A percentile compares a stretch with the other conserved stretches of the same genome.
Evolutionary conservation across 2,797 vertebrate genomes (phyloP).

Genomic region (Agapornis canus): DNA sequence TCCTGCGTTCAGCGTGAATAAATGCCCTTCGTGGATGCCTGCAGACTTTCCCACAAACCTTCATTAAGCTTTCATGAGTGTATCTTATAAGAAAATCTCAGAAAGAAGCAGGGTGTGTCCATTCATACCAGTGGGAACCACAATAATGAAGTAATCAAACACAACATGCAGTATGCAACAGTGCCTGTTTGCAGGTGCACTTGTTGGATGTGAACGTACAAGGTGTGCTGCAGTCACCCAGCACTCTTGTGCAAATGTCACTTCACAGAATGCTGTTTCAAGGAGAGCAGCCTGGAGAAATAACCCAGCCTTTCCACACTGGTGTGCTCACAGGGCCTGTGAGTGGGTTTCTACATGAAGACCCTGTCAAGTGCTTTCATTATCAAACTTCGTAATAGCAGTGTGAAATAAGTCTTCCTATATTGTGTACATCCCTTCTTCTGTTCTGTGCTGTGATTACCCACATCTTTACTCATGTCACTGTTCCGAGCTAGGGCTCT

Average conservation of each 20-base stretch:
- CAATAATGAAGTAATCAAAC: not conserved
- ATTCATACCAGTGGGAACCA: not conserved
- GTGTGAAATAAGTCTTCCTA: not conserved
- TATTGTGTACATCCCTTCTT: not conserved
- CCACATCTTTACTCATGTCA: not conserved
- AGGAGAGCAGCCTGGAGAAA: not conserved
- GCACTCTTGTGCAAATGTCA: not conserved
- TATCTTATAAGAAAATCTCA: constrained; percentile 2
- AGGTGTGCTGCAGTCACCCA: not conserved
- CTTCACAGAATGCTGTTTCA: not conserved
- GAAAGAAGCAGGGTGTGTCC: not conserved
- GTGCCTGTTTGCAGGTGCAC: not conserved
- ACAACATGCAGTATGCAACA: not conserved
- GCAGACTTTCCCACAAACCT: constrained; percentile 14
- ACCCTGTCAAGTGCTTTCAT: not conserved
- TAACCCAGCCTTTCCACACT: not conserved
- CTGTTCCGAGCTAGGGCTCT: not conserved
- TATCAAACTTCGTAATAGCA: not conserved
- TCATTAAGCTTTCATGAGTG: not conserved
- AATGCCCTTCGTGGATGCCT: not conserved
- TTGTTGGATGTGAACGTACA: not conserved
- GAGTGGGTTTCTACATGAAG: not conserved
- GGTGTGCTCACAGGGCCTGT: not conserved
- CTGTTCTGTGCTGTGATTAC: not conserved
- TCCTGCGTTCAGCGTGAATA: not conserved